phyloP scores from a whole-genome alignment of 1,140 invertebrate species.

The Drosophila tropicalis region DNA sequence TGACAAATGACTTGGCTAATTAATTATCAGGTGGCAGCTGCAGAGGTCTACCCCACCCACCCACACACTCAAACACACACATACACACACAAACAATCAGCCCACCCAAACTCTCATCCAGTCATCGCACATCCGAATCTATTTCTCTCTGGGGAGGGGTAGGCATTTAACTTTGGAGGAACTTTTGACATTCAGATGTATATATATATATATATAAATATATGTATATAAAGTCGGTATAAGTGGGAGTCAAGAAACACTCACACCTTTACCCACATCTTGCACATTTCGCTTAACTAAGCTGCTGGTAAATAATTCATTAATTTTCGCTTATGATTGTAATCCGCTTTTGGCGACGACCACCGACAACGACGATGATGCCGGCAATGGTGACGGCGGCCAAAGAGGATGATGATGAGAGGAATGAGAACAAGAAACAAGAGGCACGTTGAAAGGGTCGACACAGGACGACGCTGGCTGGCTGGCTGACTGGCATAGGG shows the following conservation, averaged over 20 bases:
- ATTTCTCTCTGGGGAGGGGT: constrained; percentile 13
- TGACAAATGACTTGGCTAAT: constrained; percentile 66
- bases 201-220: not conserved
- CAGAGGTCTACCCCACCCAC: constrained; percentile 12
- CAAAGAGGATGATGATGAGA: constrained; percentile 11
- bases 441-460: constrained; percentile 1
- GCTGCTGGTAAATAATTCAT: constrained; percentile 34
- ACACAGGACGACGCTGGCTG: constrained; percentile 1
- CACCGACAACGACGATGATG: constrained; percentile 31
- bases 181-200: constrained; percentile 54
- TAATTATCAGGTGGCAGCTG: constrained; percentile 61
- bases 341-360: constrained; percentile 56
- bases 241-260: constrained; percentile 1
- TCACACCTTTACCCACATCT: constrained; percentile 18
- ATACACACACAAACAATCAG: not conserved
- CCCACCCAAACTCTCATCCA: not conserved
- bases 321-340: constrained; percentile 74
- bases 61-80: not conserved
- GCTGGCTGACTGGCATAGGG: too few species aligned
- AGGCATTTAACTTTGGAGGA: constrained; percentile 49
- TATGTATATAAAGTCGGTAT: constrained; percentile 18
- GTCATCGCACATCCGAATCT: constrained; percentile 2
- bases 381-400: constrained; percentile 41
- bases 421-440: not conserved
- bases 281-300: constrained; percentile 22